Evolutionary conservation across 1,140 invertebrate species (phyloP), one percentile per base, ranked within the genome.

Genomic region (Polyergus mexicanus): DNA sequence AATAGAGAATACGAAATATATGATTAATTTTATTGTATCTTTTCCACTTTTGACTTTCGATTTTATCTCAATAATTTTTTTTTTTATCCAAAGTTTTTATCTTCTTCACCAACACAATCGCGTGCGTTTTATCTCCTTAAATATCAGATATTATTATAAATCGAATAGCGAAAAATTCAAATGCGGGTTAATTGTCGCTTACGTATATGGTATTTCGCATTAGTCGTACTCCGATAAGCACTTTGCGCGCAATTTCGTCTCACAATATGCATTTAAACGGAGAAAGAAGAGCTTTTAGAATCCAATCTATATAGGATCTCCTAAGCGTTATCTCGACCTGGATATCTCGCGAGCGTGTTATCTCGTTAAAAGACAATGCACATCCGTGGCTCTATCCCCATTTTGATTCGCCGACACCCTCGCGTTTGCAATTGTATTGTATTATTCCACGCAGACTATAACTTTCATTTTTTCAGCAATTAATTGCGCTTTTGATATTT

Each of bases 161-260:
- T 22, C 6, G 19, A 80, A 38, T 66, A 54, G 16, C n/a, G 10
- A 41, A 68, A 38, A 38, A 35, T 16, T 0, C 8, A n/a, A 47
- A 51, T 3, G 22, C n/a, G 68, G 13, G 35, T 74, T 62, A 83
- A 83, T 83, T 83, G 38, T 83, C 16, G 25, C 66, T 81, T 81
- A 47, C 81, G 69, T 74, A 77, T 28, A n/a, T n/a, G n/a, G n/a
- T n/a, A 63, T 78, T 44, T 88, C 28, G 72, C 86, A 74, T 88
- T 88, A 88, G 65, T 84, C 51, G 65, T 68, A 66, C 25, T 11
- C 10, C 85, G 85, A 87, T 84, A 87, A 68, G n/a, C 38, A 28
- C 47, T 80, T 58, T 54, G 51, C 76, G 76, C 44, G 62, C 41
- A 35, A 78, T 63, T 22, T 41, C 7, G 28, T 41, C 56, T 22